Evolutionary conservation across 2,113 vertebrate species (phyloP), one percentile per base, ranked within the genome.

Genomic region (Embiotoca jacksoni): DNA sequence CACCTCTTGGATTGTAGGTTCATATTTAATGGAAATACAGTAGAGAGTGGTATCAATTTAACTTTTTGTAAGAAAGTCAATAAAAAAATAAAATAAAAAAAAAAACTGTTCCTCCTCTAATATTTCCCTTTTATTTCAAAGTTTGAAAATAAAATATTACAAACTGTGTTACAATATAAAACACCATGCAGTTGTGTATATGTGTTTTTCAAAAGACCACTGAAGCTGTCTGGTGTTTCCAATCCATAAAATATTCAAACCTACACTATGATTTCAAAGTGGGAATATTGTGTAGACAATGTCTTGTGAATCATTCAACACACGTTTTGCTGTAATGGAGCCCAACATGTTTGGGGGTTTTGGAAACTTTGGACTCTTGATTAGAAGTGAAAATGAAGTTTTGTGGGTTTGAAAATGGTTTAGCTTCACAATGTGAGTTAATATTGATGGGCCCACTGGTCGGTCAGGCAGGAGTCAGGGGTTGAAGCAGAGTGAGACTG

Each of bases 361-460:
- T 23, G 23, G 23, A 23, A 23, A 23, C 23, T 23, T 30, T 44
- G 13, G 32, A 64, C n/a, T 7, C 31, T 63, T 62, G 0, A 23
- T 72, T 23, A 39, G 31, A 79, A 71, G 6, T 72, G 54, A 32
- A 81, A 75, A 67, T 33, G 35, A 7, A 44, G 41, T 44, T 44
- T 44, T 44, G 41, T 11, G 10, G 41, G n/a, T 23, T 64, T 6
- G 11, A 66, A 65, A 68, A 52, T 9, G 16, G 7, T 77, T 6
- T 58, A 59, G 36, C 68, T 59, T 14, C 61, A 57, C 54, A 59
- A 31, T 50, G 7, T 10, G 36, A 49, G 2, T 39, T 53, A 57
- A 56, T 57, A 62, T 54, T 37, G 31, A 82, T 1, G 44, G 50
- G 53, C 49, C 59, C 14, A 10, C 35, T 30, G 7, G 37, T 7